phyloP scores from a whole-genome alignment of 1,140 invertebrate genomes.

The Caerostris extrusa region DNA sequence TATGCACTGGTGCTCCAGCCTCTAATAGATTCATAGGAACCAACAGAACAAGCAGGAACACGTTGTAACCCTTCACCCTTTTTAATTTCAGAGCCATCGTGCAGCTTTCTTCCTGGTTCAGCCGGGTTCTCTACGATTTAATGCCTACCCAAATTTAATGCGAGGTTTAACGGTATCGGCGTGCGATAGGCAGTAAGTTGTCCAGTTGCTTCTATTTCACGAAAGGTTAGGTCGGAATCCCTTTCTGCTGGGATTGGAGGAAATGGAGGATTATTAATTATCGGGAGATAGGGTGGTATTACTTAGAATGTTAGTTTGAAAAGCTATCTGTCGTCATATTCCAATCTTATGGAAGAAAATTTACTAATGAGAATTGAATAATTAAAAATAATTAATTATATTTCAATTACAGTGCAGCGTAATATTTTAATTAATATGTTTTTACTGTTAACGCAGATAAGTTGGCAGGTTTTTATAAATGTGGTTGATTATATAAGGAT shows the following conservation, averaged over 20 bases:
- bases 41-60: background rate
- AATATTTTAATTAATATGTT: no score
- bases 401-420: no score
- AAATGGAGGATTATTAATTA: background rate
- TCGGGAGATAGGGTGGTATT: background rate
- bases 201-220: slow-evolving; percentile 14
- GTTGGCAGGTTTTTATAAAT: no score
- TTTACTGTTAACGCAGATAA: no score
- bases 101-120: background rate
- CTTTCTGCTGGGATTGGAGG: background rate
- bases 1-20: background rate
- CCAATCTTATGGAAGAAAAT: no score
- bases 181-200: background rate
- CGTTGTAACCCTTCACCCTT: slow-evolving; percentile 40
- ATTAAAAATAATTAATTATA: no score
- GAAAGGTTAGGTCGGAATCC: slow-evolving; percentile 7
- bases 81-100: background rate
- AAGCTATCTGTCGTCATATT: no score
- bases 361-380: no score
- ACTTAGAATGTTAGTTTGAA: no score
- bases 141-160: slow-evolving; percentile 13
- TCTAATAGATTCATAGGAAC: slow-evolving; percentile 39
- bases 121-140: background rate
- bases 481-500: no score
- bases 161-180: slow-evolving; percentile 30